Evolutionary conservation across 2,797 vertebrate species (phyloP).

Genomic region (Decapterus maruadsi): DNA sequence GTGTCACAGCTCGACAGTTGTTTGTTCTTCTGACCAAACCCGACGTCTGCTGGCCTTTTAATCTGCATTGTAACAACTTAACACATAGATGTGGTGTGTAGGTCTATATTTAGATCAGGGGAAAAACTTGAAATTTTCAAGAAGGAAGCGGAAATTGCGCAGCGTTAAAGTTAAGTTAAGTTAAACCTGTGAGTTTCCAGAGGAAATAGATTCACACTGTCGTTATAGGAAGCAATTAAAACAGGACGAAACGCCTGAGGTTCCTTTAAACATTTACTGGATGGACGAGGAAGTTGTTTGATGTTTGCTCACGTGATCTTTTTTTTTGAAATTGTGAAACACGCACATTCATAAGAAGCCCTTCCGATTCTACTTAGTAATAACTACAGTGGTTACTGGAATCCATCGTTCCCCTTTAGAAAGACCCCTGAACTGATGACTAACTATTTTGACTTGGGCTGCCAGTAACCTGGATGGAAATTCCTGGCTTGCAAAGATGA

Average conservation of each 20-base stretch:
- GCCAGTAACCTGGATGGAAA: conserved; percentile 62
- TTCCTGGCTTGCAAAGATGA: conserved; percentile 66
- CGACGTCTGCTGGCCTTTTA: background rate
- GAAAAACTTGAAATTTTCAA: conserved; percentile 28
- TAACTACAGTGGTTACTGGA: conserved; percentile 40
- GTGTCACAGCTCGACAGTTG: conserved; percentile 21
- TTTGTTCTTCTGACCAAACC: background rate
- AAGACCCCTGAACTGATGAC: conserved; percentile 61
- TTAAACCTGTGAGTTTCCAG: conserved; percentile 56
- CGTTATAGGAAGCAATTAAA: conserved; percentile 29
- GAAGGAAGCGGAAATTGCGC: conserved; percentile 61
- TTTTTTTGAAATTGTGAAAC: conserved; percentile 20
- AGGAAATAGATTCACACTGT: conserved; percentile 45
- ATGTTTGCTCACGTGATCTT: background rate
- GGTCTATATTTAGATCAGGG: conserved; percentile 37
- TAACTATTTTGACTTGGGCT: conserved; percentile 33
- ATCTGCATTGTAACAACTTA: conserved; percentile 5
- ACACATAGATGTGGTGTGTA: conserved; percentile 15
- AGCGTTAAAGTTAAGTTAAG: conserved; percentile 15
- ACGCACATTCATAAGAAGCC: background rate
- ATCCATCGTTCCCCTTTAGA: conserved; percentile 59
- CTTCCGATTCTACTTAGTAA: conserved; percentile 17
- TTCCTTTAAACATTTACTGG: conserved; percentile 40
- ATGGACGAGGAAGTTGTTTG: conserved; percentile 39
- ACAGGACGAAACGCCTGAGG: no score